Conservation (phyloP, 2,797 vertebrate genomes). For the Gallinago solitaria region DNA sequence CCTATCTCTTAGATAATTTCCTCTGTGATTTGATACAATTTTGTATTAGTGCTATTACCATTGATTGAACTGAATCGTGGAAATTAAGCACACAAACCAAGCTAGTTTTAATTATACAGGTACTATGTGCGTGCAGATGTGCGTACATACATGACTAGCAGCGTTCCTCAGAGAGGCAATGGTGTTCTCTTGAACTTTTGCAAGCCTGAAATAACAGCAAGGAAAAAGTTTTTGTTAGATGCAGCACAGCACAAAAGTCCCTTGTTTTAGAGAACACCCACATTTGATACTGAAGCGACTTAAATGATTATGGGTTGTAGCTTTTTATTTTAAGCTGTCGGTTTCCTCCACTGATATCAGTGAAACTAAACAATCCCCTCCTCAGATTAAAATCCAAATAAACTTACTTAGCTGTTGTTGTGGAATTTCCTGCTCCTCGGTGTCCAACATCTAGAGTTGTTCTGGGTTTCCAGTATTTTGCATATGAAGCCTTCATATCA, state of each 20-base stretch:
- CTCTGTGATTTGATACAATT: background rate
- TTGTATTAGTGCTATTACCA: background rate
- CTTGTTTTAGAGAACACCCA: background rate
- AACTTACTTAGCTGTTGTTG: slow-evolving; percentile 89
- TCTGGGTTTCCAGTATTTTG: slow-evolving; percentile 93
- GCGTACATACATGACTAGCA: slow-evolving; percentile 88
- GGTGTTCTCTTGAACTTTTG: slow-evolving; percentile 95
- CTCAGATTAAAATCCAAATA: background rate
- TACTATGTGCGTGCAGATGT: background rate
- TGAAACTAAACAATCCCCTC: background rate
- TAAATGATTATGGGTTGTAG: background rate
- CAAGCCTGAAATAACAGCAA: slow-evolving; percentile 83
- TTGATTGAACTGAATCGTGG: background rate
- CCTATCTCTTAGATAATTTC: background rate
- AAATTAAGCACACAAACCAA: background rate
- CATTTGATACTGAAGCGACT: background rate
- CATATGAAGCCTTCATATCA: slow-evolving; percentile 90
- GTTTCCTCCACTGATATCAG: background rate
- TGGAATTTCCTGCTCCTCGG: slow-evolving; percentile 92
- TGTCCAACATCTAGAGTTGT: slow-evolving; percentile 93
- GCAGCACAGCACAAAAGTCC: background rate
- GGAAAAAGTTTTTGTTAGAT: background rate
- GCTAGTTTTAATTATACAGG: background rate
- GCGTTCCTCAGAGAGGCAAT: slow-evolving; percentile 94
- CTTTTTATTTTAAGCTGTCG: background rate